Evolutionary conservation across 2,797 vertebrate genomes (phyloP).

Genomic region (Halcyon chelicuti): DNA sequence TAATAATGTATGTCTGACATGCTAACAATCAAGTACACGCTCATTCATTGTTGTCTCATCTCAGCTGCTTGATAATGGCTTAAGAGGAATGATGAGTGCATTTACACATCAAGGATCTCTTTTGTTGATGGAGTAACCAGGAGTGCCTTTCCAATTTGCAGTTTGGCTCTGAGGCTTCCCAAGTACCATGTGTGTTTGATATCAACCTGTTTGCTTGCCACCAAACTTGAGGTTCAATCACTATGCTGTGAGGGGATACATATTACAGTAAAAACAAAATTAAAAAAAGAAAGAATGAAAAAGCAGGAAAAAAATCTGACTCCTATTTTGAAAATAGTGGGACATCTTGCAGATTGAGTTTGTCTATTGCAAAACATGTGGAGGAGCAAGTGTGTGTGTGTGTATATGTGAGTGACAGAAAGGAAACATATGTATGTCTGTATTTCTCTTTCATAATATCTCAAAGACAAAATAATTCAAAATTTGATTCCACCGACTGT

Average conservation of each 20-base stretch:
- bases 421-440: not conserved
- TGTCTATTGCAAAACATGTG: not conserved
- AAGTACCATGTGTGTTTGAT: slow-evolving; percentile 52
- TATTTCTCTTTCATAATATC: not conserved
- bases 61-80: slow-evolving; percentile 71
- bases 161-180: slow-evolving; percentile 57
- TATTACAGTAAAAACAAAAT: not conserved
- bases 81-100: slow-evolving; percentile 59
- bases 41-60: slow-evolving; percentile 64
- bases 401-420: not conserved
- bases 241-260: not conserved
- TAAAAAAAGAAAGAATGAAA: too few species aligned
- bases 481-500: not conserved
- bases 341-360: not conserved
- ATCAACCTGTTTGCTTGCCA: slow-evolving; percentile 31
- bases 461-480: slow-evolving; percentile 10
- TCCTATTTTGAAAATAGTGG: slow-evolving; percentile 13
- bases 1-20: slow-evolving; percentile 70
- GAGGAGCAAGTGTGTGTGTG: not conserved
- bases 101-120: slow-evolving; percentile 66
- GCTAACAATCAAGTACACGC: slow-evolving; percentile 64
- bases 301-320: fast-evolving
- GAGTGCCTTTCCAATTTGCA: slow-evolving; percentile 75
- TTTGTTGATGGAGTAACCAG: slow-evolving; percentile 52
- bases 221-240: slow-evolving; percentile 44